phyloP scores from a whole-genome alignment of 2,113 vertebrate genomes.

The Daphoenositta chrysoptera region DNA sequence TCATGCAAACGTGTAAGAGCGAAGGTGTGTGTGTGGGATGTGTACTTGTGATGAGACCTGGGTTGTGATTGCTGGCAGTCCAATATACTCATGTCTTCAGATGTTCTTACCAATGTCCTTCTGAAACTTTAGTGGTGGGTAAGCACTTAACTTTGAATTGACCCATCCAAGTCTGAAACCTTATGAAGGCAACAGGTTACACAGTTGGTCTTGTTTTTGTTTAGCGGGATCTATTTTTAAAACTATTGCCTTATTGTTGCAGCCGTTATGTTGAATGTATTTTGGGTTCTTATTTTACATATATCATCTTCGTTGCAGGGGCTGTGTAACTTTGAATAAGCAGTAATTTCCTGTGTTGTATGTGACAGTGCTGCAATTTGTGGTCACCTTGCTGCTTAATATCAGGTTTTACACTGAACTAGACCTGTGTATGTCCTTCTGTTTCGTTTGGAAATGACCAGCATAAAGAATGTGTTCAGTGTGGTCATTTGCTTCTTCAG shows the following conservation, averaged over 20 bases:
- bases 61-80: constrained; percentile 59
- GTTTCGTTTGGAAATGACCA: neutral
- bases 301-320: constrained; percentile 15
- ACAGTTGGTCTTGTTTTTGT: constrained; percentile 7
- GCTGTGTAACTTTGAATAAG: constrained; percentile 18
- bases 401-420: constrained; percentile 38
- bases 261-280: constrained; percentile 45
- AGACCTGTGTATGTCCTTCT: neutral
- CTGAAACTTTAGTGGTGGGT: neutral
- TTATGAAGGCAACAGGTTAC: neutral
- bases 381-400: constrained; percentile 52
- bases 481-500: constrained; percentile 31
- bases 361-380: neutral
- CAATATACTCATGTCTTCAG: constrained; percentile 6
- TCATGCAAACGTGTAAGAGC: neutral
- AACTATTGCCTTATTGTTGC: constrained; percentile 55
- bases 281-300: constrained; percentile 4
- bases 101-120: neutral
- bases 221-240: constrained; percentile 25
- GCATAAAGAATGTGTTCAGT: neutral
- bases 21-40: neutral
- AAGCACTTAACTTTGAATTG: constrained; percentile 12
- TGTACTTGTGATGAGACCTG: neutral
- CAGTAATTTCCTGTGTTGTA: neutral
- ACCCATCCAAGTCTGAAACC: neutral